These are phyloP conservation scores for Drosophila leonis DNA, from an alignment of 2,888 invertebrate species.

Conservation along the genomic window DNA sequence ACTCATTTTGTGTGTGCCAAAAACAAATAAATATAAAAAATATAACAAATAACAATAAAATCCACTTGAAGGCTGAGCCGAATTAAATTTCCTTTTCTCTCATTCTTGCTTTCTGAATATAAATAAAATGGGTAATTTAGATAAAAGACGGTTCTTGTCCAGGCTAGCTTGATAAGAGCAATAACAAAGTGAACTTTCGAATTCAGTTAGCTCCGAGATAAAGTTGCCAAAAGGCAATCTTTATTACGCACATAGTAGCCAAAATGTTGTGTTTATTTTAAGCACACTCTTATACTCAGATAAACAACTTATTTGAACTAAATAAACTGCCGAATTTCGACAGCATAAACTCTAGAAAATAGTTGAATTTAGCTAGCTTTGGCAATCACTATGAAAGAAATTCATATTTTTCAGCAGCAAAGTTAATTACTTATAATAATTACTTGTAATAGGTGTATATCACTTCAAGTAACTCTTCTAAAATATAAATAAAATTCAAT, in stretches of 20 bases:
- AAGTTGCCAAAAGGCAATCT: slow-evolving; percentile 13
- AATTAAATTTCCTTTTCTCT: background rate
- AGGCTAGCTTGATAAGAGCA: slow-evolving; percentile 30
- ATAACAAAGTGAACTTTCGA: slow-evolving; percentile 26
- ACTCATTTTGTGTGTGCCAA: slow-evolving; percentile 42
- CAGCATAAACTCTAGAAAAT: background rate
- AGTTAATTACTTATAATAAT: no score
- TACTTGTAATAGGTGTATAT: no score
- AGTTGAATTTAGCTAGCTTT: background rate
- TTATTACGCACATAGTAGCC: slow-evolving; percentile 36
- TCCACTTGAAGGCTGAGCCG: slow-evolving; percentile 7
- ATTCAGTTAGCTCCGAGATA: slow-evolving; percentile 19
- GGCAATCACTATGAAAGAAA: background rate
- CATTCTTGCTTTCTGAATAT: background rate
- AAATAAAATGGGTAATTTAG: slow-evolving; percentile 32
- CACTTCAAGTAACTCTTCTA: background rate
- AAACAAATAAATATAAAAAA: background rate
- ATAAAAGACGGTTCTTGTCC: slow-evolving; percentile 15
- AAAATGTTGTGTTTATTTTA: background rate
- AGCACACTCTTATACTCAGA: background rate
- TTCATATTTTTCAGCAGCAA: background rate
- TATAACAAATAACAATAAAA: background rate
- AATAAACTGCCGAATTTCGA: no score
- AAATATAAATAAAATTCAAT: background rate
- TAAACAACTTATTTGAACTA: background rate